Evolutionary conservation across 2,888 invertebrate genomes (phyloP), one percentile per base, ranked within the genome.

Genomic region (Xanthorhoe designata): DNA sequence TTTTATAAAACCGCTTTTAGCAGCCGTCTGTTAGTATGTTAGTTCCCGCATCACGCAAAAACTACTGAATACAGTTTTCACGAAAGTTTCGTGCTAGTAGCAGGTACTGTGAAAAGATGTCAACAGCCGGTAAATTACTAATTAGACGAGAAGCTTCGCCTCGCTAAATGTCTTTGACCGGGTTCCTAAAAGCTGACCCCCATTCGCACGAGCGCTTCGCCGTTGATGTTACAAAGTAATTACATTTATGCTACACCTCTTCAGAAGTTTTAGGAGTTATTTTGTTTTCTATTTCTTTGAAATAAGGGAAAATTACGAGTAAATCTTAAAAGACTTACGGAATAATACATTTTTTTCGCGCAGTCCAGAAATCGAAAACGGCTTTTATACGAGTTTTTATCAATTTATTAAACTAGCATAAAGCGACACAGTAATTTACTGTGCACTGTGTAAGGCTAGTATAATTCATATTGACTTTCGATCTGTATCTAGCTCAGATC

Each of bases 121-220:
- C 82, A 80, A 75, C 81, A 78, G 67, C 75, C 78, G 64, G 75
- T 78, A 75, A 78, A 80, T 82, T 77, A 77, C 71, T 78, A 78
- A 82, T 82, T 77, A 72, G 74, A 74, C 68, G 66, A 65, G 74
- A 75, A 73, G 75, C 71, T 71, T 64, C 69, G 74, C 64, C 53
- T 66, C 58, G 58, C 68, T 65, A 57, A 71, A 71, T 68, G 68
- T 68, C 70, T 73, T 67, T 71, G 73, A 73, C 71, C 72, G 78
- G 61, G 68, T 67, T 70, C 55, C 60, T 71, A 57, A 69, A 70
- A 71, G 68, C 64, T 75, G 67, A 70, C 69, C 60, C 52, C 38
- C 57, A 57, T 57, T 64, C 53, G 49, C 55, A 47, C 10, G 60
- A 57, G 38, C 52, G 60, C 45, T 50, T 52, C 38, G 35, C 24